Percentiles rank a stretch among this genome's conserved stretches.
Conservation (phyloP, 2,113 vertebrate species). For the Ibidorhyncha struthersii region DNA sequence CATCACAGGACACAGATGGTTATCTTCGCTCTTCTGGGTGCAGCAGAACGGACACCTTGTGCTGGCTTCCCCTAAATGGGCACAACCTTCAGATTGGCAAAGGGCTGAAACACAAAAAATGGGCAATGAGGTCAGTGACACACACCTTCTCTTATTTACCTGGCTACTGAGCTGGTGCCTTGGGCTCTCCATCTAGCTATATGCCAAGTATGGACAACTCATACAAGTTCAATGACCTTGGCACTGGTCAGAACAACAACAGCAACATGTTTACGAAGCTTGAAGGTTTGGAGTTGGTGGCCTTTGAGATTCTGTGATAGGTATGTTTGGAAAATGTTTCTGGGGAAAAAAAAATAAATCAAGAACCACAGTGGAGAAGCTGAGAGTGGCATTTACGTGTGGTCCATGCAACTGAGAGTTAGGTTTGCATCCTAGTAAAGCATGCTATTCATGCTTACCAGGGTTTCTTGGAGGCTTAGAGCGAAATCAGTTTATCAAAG, state of each 20-base stretch:
- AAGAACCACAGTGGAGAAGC: not conserved
- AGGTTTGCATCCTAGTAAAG: not conserved
- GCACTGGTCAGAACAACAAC: not conserved
- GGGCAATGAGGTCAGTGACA: not conserved
- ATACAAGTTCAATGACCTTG: not conserved
- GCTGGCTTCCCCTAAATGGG: not conserved
- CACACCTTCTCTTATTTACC: not conserved
- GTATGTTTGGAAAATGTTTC: not conserved
- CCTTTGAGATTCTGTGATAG: not conserved
- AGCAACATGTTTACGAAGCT: not conserved
- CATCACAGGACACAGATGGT: too few relatives aligned
- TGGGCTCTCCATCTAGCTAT: not conserved
- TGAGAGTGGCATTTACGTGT: not conserved
- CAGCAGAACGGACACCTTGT: fast-evolving
- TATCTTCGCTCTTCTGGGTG: not conserved
- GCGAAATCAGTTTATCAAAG: not conserved
- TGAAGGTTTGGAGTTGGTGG: not conserved
- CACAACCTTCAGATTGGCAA: not conserved
- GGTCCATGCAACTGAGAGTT: not conserved
- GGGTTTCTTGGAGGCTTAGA: not conserved
- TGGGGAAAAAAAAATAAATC: not conserved
- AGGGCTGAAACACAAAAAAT: not conserved
- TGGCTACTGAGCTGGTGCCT: not conserved
- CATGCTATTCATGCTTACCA: not conserved
- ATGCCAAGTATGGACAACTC: not conserved